A percentile compares a stretch with the other conserved stretches of the same genome.
Conservation (phyloP, 2,113 vertebrate genomes). For the Australoheros scitulus region DNA sequence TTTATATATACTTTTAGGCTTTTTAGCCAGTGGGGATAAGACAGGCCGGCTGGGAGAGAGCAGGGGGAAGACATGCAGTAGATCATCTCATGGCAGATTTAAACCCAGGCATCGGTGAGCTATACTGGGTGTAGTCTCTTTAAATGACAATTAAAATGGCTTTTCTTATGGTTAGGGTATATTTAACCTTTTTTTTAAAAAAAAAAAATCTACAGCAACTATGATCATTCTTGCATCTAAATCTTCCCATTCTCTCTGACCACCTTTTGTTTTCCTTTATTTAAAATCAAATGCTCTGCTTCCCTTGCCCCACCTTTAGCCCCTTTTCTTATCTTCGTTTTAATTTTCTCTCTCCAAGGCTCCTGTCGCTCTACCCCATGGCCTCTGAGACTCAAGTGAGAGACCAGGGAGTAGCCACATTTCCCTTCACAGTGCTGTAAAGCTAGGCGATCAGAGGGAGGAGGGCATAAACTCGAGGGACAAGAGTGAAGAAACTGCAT, state of each 20-base stretch:
- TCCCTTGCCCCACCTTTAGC: not conserved
- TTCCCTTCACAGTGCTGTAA: conserved; percentile 49
- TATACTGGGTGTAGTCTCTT: too few relatives aligned
- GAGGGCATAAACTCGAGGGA: conserved; percentile 46
- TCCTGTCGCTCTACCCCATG: conserved; percentile 28
- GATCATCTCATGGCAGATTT: too few relatives aligned
- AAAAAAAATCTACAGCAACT: not conserved
- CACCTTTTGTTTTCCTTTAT: not conserved
- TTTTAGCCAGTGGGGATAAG: too few relatives aligned
- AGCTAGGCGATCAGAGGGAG: conserved; percentile 52
- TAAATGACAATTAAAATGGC: too few relatives aligned
- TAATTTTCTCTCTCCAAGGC: conserved; percentile 66
- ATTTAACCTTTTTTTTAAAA: too few relatives aligned
- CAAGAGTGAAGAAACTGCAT: conserved; percentile 43
- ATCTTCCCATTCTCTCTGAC: not conserved
- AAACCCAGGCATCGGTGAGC: too few relatives aligned
- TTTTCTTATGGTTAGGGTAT: too few relatives aligned
- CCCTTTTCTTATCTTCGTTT: conserved; percentile 25
- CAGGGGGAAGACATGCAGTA: too few relatives aligned
- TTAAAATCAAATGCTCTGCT: not conserved
- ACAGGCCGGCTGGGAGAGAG: too few relatives aligned
- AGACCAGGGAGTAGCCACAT: conserved; percentile 53
- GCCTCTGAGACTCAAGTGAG: conserved; percentile 56
- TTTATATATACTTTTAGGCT: too few relatives aligned
- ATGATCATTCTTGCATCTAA: not conserved